Conservation (phyloP, 2,797 vertebrate species). For the Spondyliosoma cantharus region DNA sequence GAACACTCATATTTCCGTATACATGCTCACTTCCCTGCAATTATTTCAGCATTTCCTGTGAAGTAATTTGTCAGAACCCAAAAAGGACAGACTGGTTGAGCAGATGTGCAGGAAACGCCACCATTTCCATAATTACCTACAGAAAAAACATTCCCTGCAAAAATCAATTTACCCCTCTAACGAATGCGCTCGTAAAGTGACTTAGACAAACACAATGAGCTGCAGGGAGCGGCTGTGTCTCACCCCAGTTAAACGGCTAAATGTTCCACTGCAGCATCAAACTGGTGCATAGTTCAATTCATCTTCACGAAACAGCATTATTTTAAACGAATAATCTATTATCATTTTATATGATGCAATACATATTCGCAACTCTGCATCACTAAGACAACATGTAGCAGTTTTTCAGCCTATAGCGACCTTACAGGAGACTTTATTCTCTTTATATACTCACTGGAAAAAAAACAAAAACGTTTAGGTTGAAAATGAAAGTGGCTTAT, state of each 20-base stretch:
- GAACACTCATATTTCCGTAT: conserved; percentile 6
- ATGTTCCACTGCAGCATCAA: conserved; percentile 5
- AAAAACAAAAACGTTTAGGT: too few relatives aligned
- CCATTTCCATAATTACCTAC: conserved; percentile 65
- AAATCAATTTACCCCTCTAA: conserved; percentile 59
- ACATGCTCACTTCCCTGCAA: conserved; percentile 12
- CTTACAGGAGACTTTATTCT: not conserved
- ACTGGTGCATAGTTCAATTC: not conserved
- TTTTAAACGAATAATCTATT: not conserved
- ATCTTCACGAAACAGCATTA: not conserved
- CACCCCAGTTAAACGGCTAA: not conserved
- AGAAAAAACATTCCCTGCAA: conserved; percentile 40
- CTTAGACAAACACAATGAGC: conserved; percentile 54
- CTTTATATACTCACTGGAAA: too few relatives aligned
- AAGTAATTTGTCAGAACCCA: conserved; percentile 59
- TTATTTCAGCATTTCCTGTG: conserved; percentile 42
- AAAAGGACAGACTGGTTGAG: conserved; percentile 57
- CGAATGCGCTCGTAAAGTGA: conserved; percentile 46
- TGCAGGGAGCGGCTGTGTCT: conserved; percentile 28
- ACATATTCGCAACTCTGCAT: not conserved
- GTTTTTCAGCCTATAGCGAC: not conserved
- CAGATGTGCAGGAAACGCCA: conserved; percentile 69
- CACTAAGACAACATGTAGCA: not conserved
- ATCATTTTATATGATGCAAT: conserved; percentile 8
- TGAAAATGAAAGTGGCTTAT: too few relatives aligned